Percentiles rank a stretch among this genome's conserved stretches.
These are phyloP conservation scores for Chlamydotis undulata DNA, from an alignment of 2,113 vertebrate genomes.

Conservation along the genomic window DNA sequence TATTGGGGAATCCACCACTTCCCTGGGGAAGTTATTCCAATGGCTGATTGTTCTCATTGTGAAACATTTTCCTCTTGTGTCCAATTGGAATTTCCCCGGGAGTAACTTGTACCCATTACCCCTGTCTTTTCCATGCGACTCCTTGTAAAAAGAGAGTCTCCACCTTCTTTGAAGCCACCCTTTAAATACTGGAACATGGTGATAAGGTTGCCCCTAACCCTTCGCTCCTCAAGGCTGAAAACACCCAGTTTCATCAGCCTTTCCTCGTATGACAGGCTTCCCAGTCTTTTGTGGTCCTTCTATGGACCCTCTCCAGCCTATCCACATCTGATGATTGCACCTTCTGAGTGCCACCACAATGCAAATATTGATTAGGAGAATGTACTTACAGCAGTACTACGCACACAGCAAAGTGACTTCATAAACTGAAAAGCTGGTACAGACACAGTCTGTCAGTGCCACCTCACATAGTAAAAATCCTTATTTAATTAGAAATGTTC, in stretches of 20 bases:
- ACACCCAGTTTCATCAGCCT: background rate
- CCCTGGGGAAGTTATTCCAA: no score
- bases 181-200: no score
- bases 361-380: background rate
- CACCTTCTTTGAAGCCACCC: no score
- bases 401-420: fast-evolving
- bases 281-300: background rate
- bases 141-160: no score
- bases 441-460: background rate
- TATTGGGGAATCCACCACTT: no score
- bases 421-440: background rate
- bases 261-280: no score
- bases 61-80: no score
- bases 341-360: background rate
- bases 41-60: no score
- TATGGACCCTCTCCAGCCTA: background rate
- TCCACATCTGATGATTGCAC: background rate
- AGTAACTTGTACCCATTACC: no score
- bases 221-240: background rate
- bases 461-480: background rate
- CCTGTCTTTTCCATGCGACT: no score
- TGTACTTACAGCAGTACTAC: background rate
- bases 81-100: no score
- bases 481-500: background rate
- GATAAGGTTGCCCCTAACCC: no score